Percentiles rank a stretch among this genome's conserved stretches.
Conservation (phyloP, 2,888 invertebrate species). For the Mongoloraphidia duomilia region DNA sequence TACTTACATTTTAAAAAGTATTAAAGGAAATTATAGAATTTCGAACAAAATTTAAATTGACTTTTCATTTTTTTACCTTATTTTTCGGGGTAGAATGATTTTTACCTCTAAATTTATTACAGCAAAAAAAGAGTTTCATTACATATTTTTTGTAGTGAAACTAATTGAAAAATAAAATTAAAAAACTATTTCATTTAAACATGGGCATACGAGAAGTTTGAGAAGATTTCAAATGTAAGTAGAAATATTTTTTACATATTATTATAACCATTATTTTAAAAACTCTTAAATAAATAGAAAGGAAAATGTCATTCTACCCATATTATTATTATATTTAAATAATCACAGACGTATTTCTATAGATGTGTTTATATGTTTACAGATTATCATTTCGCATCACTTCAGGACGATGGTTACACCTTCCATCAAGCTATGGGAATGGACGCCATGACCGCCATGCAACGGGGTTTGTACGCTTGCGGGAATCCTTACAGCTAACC, state of each 20-base stretch:
- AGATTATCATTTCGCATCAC: conserved; percentile 37
- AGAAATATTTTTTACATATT: not conserved
- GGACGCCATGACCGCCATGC: conserved; percentile 35
- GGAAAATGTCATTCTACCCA: too few relatives aligned
- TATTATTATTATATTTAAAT: too few relatives aligned
- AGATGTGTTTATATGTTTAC: conserved; percentile 19
- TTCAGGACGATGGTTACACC: conserved; percentile 36
- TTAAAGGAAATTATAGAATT: conserved; percentile 5
- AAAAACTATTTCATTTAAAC: not conserved
- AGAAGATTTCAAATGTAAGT: not conserved
- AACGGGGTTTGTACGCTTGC: conserved; percentile 35
- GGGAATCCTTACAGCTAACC: conserved; percentile 38
- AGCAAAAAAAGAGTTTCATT: too few relatives aligned
- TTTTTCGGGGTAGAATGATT: not conserved
- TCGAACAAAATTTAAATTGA: not conserved
- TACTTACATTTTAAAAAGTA: conserved; percentile 2
- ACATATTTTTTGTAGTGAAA: too few relatives aligned
- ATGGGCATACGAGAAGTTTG: not conserved
- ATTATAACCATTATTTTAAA: not conserved
- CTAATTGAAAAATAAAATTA: not conserved
- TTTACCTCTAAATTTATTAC: not conserved
- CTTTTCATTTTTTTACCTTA: not conserved
- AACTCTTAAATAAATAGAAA: too few relatives aligned
- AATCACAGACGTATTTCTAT: too few relatives aligned
- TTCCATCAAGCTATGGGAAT: conserved; percentile 37